Base-by-base conservation (phyloP, 2,888 invertebrate species). In the Phortica magna region DNA sequence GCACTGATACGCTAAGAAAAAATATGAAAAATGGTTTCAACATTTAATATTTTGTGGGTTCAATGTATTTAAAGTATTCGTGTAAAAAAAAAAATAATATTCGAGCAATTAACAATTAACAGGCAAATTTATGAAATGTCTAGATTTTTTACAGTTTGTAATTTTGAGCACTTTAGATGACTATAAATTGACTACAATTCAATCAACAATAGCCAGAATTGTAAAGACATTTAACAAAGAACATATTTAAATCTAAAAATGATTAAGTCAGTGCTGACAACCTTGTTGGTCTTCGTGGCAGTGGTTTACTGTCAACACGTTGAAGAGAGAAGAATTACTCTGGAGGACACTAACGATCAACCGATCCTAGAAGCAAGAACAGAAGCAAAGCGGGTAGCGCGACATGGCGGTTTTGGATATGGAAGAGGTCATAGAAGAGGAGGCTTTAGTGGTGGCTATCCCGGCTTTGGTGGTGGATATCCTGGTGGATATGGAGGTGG, bases 221-320 rank as follows among this genome's bases (percentile, higher is more conserved):
- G 39, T 5, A 65, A 41, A 39, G 65, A 31, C 41, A n/a, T 65
- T n/a, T 4, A 7, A 9, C 42, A 48, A 85, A 85, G 79, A 81
- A 61, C 79, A 79, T 72, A 73, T 74, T 42, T 39, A 73, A 31
- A 74, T 14, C 73, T 61, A 73, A 83, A 79, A 75, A 85, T 85
- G 84, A 89, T 88, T 76, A 84, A 81, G 75, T 80, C 81, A 41
- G n/a, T 83, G 43, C 12, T 82, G 22, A 12, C 78, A 12, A 72
- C 78, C 6, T 17, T 88, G 12, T 76, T 85, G 48, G 73, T 70
- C 19, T 74, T 79, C 19, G 71, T 82, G 73, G 82, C 77, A 17
- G 2, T 85, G 43, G 79, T 77, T 68, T 57, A 41, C n/a, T 79
- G 65, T 1, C 81, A 85, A 68, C 89, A 76, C 0, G 9, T 78